A percentile compares a stretch with the other conserved stretches of the same genome.
Evolutionary conservation across 2,113 vertebrate species (phyloP).

Genomic region (Chroicocephalus ridibundus): DNA sequence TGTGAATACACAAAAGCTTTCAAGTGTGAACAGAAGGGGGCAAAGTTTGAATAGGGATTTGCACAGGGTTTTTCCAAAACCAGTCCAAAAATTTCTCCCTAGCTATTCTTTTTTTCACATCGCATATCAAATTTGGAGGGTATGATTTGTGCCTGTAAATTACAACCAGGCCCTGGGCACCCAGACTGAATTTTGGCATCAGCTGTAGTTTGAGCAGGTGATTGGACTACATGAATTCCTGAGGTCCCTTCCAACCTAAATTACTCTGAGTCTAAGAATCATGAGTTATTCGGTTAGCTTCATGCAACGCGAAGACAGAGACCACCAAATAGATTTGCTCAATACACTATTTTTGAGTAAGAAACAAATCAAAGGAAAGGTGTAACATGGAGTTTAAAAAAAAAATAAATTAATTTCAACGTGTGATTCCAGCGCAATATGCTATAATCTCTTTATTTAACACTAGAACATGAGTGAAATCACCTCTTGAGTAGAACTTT

Average conservation of each 20-base stretch:
- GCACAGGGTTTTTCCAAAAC: slow-evolving; percentile 38
- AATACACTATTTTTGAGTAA: background rate
- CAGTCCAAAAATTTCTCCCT: slow-evolving; percentile 1
- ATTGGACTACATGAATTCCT: background rate
- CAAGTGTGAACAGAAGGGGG: background rate
- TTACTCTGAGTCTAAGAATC: background rate
- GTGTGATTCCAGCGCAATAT: background rate
- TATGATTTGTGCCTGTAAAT: background rate
- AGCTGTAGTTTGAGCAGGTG: background rate
- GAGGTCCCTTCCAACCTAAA: background rate
- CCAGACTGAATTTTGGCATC: background rate
- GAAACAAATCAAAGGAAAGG: background rate
- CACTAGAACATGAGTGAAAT: background rate
- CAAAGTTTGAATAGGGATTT: background rate
- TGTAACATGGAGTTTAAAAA: background rate
- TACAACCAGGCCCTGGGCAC: background rate
- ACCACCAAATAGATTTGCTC: background rate
- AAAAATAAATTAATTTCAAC: background rate
- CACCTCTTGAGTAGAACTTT: background rate
- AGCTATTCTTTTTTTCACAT: background rate
- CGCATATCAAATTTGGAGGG: background rate
- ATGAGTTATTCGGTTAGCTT: background rate
- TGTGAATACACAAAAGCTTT: background rate
- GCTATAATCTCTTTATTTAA: background rate
- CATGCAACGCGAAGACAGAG: background rate